These are phyloP conservation scores for Timema podura DNA, from an alignment of 2,888 invertebrate species.

Conservation along the genomic window DNA sequence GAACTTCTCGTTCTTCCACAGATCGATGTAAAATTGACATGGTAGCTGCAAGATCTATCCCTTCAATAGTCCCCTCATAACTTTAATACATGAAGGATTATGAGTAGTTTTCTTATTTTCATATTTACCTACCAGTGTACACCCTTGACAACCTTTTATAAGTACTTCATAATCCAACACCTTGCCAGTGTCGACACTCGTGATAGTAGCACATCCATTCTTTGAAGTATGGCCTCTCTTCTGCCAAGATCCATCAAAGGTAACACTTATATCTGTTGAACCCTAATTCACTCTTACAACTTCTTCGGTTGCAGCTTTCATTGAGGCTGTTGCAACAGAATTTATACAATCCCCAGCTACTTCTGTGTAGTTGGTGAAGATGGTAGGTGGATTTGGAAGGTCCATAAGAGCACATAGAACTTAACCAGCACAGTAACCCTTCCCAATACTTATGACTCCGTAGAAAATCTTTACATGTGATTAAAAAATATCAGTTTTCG, in stretches of 20 bases:
- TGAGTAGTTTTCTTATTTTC: not conserved
- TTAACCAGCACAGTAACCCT: not conserved
- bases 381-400: not conserved
- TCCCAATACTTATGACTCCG: not conserved
- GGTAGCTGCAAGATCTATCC: no score
- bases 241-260: slow-evolving; percentile 9
- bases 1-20: no score
- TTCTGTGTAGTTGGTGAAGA: slow-evolving; percentile 2
- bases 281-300: not conserved
- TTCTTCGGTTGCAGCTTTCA: not conserved
- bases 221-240: not conserved
- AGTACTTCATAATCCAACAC: not conserved
- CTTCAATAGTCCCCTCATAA: no score
- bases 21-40: no score
- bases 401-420: slow-evolving; percentile 8
- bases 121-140: not conserved
- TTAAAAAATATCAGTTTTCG: not conserved
- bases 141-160: slow-evolving; percentile 11
- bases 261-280: not conserved
- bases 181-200: slow-evolving; percentile 5
- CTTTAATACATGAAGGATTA: no score
- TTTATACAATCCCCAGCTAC: not conserved
- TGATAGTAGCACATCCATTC: not conserved
- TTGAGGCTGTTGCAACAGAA: not conserved
- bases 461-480: not conserved